Base-by-base conservation (phyloP, 2,888 invertebrate species). In the Zaprionus lineosus region DNA sequence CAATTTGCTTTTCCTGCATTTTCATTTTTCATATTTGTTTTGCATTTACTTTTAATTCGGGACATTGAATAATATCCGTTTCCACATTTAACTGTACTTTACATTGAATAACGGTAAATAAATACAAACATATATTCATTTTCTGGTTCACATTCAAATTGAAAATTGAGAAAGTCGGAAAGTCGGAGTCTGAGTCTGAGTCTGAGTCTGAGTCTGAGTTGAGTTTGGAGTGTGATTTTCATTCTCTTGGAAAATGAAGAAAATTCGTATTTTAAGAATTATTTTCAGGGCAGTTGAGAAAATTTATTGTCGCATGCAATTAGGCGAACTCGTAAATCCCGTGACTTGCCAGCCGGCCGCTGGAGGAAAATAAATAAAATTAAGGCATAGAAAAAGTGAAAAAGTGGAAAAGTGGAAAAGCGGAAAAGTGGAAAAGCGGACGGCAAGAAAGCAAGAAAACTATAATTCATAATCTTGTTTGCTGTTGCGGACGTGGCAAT, bases 281-380 rank as follows among this genome's bases (percentile, higher is more conserved):
- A 84, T 84, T 74, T 78, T 33, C 53, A 66, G n/a, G n/a, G n/a
- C 77, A 77, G 77, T 74, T 64, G 68, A n/a, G 34, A 64, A 56
- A 84, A 81, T 81, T 81, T 83, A 85, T 83, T 74, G 81, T 74
- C 74, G 53, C 60, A 41, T 76, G 85, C 81, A 81, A 81, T 81
- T 81, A 81, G 81, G 68, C 55, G 68, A 56, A 60, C 71, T 83
- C 81, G 76, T 81, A 81, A 81, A 81, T 81, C 44, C 56, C 61
- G 52, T 31, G 61, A 58, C 53, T 62, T 63, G 62, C 56, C 59
- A 43, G 44, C 7, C 56, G 31, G 52, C 60, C 47, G n/a, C n/a
- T 53, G 62, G 62, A 56, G 52, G 39, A 57, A 59, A 55, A 77
- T 78, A 84, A 84, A 78, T 78, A 84, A 84, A 77, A 77, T 74